Conservation (phyloP, 1,140 invertebrate species). For the Apis laboriosa region DNA sequence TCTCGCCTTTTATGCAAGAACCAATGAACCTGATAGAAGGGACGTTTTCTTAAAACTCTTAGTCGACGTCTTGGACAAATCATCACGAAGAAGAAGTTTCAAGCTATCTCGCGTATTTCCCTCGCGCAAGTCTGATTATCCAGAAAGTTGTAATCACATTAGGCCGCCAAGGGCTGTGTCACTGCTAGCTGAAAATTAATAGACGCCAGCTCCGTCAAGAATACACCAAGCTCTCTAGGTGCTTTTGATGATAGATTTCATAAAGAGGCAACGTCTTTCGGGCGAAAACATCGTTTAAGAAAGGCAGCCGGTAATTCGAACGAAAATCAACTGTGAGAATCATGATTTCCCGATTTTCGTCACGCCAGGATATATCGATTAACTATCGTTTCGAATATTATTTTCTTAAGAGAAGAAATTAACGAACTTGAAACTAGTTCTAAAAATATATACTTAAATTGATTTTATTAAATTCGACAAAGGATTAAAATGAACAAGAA, state of each 20-base stretch:
- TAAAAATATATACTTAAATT: too few relatives aligned
- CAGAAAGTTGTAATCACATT: slow-evolving; percentile 60
- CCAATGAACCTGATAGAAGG: background rate
- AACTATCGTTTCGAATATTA: too few relatives aligned
- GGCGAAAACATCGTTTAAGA: slow-evolving; percentile 2
- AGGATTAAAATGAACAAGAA: too few relatives aligned
- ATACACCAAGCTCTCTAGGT: slow-evolving; percentile 31
- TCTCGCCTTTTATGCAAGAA: background rate
- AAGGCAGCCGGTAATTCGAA: slow-evolving; percentile 22
- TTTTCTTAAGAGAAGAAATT: too few relatives aligned
- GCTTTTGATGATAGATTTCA: slow-evolving; percentile 56
- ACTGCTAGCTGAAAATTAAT: slow-evolving; percentile 60
- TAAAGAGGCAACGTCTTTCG: slow-evolving; percentile 30
- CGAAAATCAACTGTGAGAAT: slow-evolving; percentile 9
- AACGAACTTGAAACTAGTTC: too few relatives aligned
- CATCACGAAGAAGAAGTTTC: slow-evolving; percentile 29
- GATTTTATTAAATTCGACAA: too few relatives aligned
- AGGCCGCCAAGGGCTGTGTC: slow-evolving; percentile 46
- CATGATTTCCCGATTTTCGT: background rate
- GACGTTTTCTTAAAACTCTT: slow-evolving; percentile 14
- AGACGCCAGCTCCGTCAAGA: slow-evolving; percentile 42
- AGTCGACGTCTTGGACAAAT: background rate
- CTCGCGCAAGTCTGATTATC: slow-evolving; percentile 55
- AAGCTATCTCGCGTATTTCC: slow-evolving; percentile 32
- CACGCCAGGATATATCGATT: too few relatives aligned